Evolutionary conservation across 2,888 invertebrate genomes (phyloP), one percentile per base, ranked within the genome.

Genomic region (Maniola hyperantus): DNA sequence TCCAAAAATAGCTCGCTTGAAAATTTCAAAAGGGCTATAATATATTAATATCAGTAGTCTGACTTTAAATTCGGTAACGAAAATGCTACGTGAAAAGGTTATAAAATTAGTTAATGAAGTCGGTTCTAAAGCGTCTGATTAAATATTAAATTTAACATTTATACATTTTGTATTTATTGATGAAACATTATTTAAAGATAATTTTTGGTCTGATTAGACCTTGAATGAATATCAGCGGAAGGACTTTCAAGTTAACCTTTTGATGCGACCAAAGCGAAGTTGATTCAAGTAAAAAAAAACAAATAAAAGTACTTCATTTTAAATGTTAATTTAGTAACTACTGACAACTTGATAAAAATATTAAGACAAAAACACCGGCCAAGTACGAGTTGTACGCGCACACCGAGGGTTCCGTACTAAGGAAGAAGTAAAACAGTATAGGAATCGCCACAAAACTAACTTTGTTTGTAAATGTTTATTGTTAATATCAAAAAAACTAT

Each of bases 241-340:
- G 10, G 11, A 39, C 20, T 57, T 54, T 57, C 20, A 42, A 57
- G 20, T 42, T 39, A 42, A 42, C 57, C 57, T 57, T 57, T 42
- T 57, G 42, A 57, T 42, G 39, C 13, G 13, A 51, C 20, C 11
- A 51, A 26, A 51, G 13, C 1, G 18, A 13, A 57, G 20, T 42
- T 42, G 20, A 42, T 57, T 42, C 13, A 7, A 6, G 7, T 33
- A 54, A 54, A 36, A 54, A 54, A 6, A 8, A 5, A 11, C 15
- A 39, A 11, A 46, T 46, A 44, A 46, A 13, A n/a, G 15, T 15
- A 36, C n/a, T 54, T 13, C 20, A 0, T 42, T n/a, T n/a, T 39
- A 11, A 54, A 55, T 53, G 36, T 54, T 36, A 55, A 55, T 36
- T 53, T 33, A 2, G 53, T 53, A 53, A 13, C 44, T 26, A 4